Evolutionary conservation across 1,140 invertebrate species (phyloP), one percentile per base, ranked within the genome.

Genomic region (Papilio machaon): DNA sequence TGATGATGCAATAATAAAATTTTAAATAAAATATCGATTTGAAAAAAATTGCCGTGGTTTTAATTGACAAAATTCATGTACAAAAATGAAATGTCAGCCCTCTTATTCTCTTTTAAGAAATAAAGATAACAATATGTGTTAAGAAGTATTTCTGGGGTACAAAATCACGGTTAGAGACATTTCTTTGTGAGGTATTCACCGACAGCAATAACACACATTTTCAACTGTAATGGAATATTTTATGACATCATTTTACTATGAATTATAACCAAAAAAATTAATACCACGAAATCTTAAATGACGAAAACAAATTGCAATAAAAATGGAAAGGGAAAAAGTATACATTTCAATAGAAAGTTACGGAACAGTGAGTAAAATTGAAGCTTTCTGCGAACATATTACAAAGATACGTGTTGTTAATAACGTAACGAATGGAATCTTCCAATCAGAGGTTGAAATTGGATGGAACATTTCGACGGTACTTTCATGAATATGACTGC

Each of bases 281-380:
- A n/a, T 54, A 38, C 38, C 5, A 54, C 11, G 52, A 54, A 64
- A 64, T 64, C 9, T 64, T 30, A 23, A 64, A 19, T 64, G 19
- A 64, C 58, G 8, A 64, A 11, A 3, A 23, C 7, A 23, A 23
- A 10, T 10, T 23, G 19, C 58, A n/a, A 17, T 30, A 30, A 64
- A 11, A 3, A 30, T 35, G 23, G 64, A 67, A 67, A 67, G 64
- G 64, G 64, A 67, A 67, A 67, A 67, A 35, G 64, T 35, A 13
- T 67, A 67, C 52, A 54, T 23, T 67, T 11, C 64, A 67, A 67
- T 67, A 67, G 23, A 67, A 67, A 67, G 64, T 67, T 67, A 67
- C 30, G 23, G 11, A 6, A 67, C 11, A 35, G 19, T 60, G 54
- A 58, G 10, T 35, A 64, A 35, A 10, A 30, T 10, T 13, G 64